Percentiles rank a stretch among this genome's conserved stretches.
Evolutionary conservation across 2,113 vertebrate species (phyloP).

Genomic region (Leptosomus discolor): DNA sequence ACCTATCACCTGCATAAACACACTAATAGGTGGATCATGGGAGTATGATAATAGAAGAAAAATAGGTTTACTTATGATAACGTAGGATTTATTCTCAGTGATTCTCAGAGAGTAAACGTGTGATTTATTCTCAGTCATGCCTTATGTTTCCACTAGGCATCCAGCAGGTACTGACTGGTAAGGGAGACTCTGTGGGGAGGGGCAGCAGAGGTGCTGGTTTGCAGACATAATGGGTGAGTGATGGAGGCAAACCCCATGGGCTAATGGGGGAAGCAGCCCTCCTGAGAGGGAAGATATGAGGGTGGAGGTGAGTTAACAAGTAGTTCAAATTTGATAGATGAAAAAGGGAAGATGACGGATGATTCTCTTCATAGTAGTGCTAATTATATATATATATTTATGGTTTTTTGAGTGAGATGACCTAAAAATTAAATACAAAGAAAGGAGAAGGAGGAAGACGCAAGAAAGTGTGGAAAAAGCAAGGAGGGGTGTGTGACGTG

Average conservation of each 20-base stretch:
- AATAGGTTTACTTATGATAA: not conserved
- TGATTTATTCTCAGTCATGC: not conserved
- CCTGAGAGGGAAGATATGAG: not conserved
- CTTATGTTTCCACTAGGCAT: not conserved
- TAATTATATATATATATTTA: not conserved
- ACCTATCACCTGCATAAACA: not conserved
- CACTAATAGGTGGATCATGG: not conserved
- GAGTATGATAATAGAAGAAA: not conserved
- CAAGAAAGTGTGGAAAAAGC: not conserved
- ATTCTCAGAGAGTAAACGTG: not conserved
- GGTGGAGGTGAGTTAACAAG: not conserved
- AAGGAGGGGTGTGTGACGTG: not conserved
- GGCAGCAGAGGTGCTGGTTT: not conserved
- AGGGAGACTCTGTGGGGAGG: not conserved
- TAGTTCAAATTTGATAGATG: not conserved
- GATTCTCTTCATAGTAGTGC: not conserved
- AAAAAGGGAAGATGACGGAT: not conserved
- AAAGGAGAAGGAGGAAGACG: not conserved
- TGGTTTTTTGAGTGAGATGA: not conserved
- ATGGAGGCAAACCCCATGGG: not conserved
- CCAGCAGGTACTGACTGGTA: not conserved
- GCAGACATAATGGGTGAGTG: rapidly evolving
- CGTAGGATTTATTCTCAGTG: not conserved
- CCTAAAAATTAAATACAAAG: not conserved
- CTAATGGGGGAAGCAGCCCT: not conserved